phyloP scores from a whole-genome alignment of 2,797 vertebrate genomes.

The Lagocephalus sceleratus region DNA sequence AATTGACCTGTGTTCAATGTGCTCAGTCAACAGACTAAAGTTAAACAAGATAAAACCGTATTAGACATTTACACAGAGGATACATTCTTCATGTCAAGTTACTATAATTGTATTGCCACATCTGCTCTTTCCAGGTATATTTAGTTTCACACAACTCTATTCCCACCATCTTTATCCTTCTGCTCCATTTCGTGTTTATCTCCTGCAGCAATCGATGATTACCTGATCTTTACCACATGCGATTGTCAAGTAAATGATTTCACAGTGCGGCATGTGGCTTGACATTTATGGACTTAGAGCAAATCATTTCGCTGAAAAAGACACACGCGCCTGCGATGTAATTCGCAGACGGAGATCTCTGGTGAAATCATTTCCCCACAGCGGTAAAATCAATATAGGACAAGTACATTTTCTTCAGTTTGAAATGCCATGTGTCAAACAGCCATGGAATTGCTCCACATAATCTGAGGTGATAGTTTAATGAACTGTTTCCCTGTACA shows the following conservation, averaged over 20 bases:
- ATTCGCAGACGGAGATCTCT: slow-evolving; percentile 2
- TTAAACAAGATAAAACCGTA: too few species aligned
- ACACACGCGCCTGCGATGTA: neutral
- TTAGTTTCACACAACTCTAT: neutral
- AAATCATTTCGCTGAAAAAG: neutral
- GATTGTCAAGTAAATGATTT: neutral
- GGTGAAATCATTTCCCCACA: neutral
- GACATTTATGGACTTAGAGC: slow-evolving; percentile 3
- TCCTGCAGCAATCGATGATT: too few species aligned
- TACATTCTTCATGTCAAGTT: too few species aligned
- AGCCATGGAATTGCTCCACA: neutral
- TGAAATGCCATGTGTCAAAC: slow-evolving; percentile 24
- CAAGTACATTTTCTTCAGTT: slow-evolving; percentile 7
- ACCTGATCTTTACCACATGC: too few species aligned
- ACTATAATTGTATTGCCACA: neutral
- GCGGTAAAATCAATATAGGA: slow-evolving; percentile 17
- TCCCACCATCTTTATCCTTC: neutral
- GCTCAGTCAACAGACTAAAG: too few species aligned
- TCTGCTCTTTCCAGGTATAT: neutral
- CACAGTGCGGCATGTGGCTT: neutral
- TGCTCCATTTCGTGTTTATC: too few species aligned
- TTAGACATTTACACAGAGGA: too few species aligned
- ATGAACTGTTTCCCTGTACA: slow-evolving; percentile 7
- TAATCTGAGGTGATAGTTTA: slow-evolving; percentile 8
- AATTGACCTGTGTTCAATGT: too few species aligned